Percentiles rank a stretch among this genome's conserved stretches.
These are phyloP conservation scores for Eledona agricola DNA, from an alignment of 2,888 invertebrate species.

Conservation along the genomic window DNA sequence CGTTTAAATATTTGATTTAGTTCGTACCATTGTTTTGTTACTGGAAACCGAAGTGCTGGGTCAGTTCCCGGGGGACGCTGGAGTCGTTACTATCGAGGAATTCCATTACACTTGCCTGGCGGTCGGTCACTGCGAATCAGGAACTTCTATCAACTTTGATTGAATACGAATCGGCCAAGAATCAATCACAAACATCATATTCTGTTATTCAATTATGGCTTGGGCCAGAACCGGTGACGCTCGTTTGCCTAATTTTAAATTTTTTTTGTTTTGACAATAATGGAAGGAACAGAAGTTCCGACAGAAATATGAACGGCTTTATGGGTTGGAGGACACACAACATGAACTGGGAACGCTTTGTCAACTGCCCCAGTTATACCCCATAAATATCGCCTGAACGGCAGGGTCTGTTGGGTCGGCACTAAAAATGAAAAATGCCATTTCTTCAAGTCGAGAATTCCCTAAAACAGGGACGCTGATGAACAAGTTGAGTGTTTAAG, in stretches of 20 bases:
- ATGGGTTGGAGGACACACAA: constrained; percentile 53
- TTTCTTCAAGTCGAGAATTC: constrained; percentile 39
- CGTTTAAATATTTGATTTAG: constrained; percentile 55
- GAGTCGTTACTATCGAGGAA: constrained; percentile 56
- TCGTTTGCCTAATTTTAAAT: too few relatives aligned
- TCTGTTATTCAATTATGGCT: constrained; percentile 49
- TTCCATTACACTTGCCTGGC: constrained; percentile 57
- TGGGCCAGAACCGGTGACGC: too few relatives aligned
- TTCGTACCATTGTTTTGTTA: constrained; percentile 53
- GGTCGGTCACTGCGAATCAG: constrained; percentile 56
- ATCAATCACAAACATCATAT: constrained; percentile 54
- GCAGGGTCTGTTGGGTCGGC: constrained; percentile 46
- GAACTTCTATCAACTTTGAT: constrained; percentile 56
- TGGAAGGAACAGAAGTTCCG: constrained; percentile 49
- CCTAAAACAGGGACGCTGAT: constrained; percentile 26
- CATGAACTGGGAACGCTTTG: constrained; percentile 54
- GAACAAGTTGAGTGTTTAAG: constrained; percentile 10
- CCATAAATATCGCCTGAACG: constrained; percentile 53
- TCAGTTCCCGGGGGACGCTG: constrained; percentile 56
- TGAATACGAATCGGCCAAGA: constrained; percentile 54
- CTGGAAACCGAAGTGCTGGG: constrained; percentile 53
- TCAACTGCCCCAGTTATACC: constrained; percentile 49
- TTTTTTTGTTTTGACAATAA: constrained; percentile 44
- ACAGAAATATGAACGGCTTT: constrained; percentile 55
- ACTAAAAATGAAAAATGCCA: constrained; percentile 47